Evolutionary conservation across 1,140 invertebrate genomes (phyloP).

Genomic region (Caerostris extrusa): DNA sequence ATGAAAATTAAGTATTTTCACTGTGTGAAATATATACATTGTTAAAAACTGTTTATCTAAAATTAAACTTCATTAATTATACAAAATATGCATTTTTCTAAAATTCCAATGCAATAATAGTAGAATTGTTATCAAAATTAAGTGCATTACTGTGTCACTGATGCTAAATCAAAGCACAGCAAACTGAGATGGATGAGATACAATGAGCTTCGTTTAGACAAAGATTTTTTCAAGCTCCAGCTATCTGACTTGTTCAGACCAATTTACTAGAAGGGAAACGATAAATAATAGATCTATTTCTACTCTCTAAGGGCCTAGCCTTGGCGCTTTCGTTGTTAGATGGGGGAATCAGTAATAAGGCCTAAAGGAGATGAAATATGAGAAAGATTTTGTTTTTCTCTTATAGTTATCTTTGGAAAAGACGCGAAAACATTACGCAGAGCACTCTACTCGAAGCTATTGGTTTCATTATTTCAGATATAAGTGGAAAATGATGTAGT

Average conservation of each 20-base stretch:
- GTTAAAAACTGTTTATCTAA: too few relatives aligned
- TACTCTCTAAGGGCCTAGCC: background rate
- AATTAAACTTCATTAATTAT: too few relatives aligned
- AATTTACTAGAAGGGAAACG: constrained; percentile 11
- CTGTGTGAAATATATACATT: too few relatives aligned
- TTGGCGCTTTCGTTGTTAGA: background rate
- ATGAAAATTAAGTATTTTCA: too few relatives aligned
- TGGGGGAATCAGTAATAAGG: constrained; percentile 14
- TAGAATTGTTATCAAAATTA: background rate
- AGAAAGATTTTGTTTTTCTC: background rate
- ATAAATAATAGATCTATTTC: constrained; percentile 33
- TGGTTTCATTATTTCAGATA: background rate
- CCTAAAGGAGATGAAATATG: constrained; percentile 8
- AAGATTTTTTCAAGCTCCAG: background rate
- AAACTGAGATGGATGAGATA: constrained; percentile 15
- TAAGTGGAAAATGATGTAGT: constrained; percentile 16
- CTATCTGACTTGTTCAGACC: background rate
- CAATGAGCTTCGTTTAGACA: background rate
- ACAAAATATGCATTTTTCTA: too few relatives aligned
- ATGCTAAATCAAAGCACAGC: background rate
- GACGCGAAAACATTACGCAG: background rate
- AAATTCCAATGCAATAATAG: background rate
- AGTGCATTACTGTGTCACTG: background rate
- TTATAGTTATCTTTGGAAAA: background rate
- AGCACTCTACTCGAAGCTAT: background rate